phyloP scores from a whole-genome alignment of 2,888 invertebrate genomes.

The Quadroppia sp. region DNA sequence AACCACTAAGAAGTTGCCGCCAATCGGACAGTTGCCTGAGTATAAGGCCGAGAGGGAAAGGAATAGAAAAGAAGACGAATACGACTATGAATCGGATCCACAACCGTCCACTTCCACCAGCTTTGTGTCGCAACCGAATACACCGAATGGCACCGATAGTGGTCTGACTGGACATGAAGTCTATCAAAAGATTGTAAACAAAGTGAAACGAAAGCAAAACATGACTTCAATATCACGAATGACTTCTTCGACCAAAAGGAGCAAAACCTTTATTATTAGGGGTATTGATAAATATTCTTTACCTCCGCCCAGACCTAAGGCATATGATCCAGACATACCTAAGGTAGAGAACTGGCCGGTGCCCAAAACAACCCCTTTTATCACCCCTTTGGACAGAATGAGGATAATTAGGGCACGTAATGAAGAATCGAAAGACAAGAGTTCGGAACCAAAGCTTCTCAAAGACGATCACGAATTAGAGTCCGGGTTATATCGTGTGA shows the following conservation, averaged over 20 bases:
- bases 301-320: neutral
- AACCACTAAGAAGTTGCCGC: neutral
- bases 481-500: neutral
- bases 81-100: neutral
- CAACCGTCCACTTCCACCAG: neutral
- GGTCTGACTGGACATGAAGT: neutral
- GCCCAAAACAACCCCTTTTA: neutral
- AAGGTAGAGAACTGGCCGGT: neutral
- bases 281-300: neutral
- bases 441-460: too few species aligned
- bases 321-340: neutral
- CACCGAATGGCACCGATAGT: neutral
- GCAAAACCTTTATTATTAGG: neutral
- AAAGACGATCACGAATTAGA: slow-evolving; percentile 12
- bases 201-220: neutral
- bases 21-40: slow-evolving; percentile 17
- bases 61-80: neutral
- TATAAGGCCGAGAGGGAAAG: neutral
- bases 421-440: neutral
- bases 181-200: slow-evolving; percentile 6
- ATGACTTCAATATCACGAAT: neutral
- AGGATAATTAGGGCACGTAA: neutral
- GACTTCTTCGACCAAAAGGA: neutral
- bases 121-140: neutral
- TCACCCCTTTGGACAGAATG: neutral